Evolutionary conservation across 1,140 invertebrate genomes (phyloP), one percentile per base, ranked within the genome.

Genomic region (Bombus superbus): DNA sequence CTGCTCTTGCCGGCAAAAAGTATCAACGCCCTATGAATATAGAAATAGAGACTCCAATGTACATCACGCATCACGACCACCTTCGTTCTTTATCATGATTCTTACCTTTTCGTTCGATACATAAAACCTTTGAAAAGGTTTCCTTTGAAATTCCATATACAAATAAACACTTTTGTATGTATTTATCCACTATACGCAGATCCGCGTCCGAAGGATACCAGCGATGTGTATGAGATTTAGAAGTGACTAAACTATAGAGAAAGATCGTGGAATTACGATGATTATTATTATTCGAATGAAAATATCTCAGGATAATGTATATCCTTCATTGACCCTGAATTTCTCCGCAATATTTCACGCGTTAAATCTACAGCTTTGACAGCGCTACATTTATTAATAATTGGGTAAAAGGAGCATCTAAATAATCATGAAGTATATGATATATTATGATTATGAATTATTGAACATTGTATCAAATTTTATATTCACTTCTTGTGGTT

Each of bases 401-500:
- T 91, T 89, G 77, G 83, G 80, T 88, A 89, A 91, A 91, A 84
- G 81, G 83, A 91, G 74, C 81, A 88, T 85, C 88, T 88, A 81
- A 88, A 72, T 88, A 88, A 88, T 88, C 91, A 90, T 86, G 80
- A 91, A 62, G 81, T 90, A 88, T 90, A 89, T 89, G 81, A 90
- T 86, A 91, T 88, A 92, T 93, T 93, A 91, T 91, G 85, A 93
- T 93, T 94, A 93, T 92, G 88, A 90, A 92, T 92, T 92, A 93
- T 92, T 93, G 86, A 94, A 93, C 90, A 94, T 93, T 94, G 90
- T 93, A 94, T 93, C 89, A 94, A 94, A 93, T 94, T 94, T 94
- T 94, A 94, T 94, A 93, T 93, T 94, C 92, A 94, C 92, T 93
- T 93, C 91, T 92, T 94, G 92, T 94, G 92, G 90, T 93, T 93